These are phyloP conservation scores for Scaptomyza cyrtandrae DNA, from an alignment of 2,888 invertebrate species.

Conservation along the genomic window DNA sequence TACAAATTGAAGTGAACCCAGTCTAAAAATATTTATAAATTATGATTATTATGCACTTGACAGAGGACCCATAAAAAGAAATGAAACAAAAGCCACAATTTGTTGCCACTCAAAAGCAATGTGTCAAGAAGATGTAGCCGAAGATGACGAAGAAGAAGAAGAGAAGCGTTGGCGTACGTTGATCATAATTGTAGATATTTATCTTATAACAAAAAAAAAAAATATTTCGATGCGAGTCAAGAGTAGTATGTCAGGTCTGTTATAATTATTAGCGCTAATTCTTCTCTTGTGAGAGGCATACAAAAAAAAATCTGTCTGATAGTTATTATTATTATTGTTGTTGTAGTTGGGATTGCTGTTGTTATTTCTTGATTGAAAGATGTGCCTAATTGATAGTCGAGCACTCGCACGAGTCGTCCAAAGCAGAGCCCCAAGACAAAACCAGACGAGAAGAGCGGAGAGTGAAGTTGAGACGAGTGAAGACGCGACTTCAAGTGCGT, in stretches of 20 bases:
- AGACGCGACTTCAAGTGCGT: slow-evolving; percentile 69
- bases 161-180: slow-evolving; percentile 67
- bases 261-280: slow-evolving; percentile 77
- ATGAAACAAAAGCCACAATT: slow-evolving; percentile 20
- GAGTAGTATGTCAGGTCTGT: slow-evolving; percentile 28
- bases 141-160: slow-evolving; percentile 31
- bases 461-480: slow-evolving; percentile 12
- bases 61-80: slow-evolving; percentile 35
- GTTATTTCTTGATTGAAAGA: slow-evolving; percentile 73
- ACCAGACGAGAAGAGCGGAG: slow-evolving; percentile 3
- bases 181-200: slow-evolving; percentile 69
- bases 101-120: slow-evolving; percentile 24
- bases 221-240: slow-evolving; percentile 28
- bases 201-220: slow-evolving; percentile 41
- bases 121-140: slow-evolving; percentile 27
- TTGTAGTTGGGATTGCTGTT: slow-evolving; percentile 6
- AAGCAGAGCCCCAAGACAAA: slow-evolving; percentile 8
- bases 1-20: slow-evolving; percentile 1
- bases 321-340: slow-evolving; percentile 23
- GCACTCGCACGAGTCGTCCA: slow-evolving; percentile 63
- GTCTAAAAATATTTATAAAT: slow-evolving; percentile 52
- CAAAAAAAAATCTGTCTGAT: slow-evolving; percentile 42
- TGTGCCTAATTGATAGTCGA: slow-evolving; percentile 79
- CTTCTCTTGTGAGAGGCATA: slow-evolving; percentile 39
- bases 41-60: slow-evolving; percentile 73